phyloP scores from a whole-genome alignment of 2,113 vertebrate species.

The Columba janthina region DNA sequence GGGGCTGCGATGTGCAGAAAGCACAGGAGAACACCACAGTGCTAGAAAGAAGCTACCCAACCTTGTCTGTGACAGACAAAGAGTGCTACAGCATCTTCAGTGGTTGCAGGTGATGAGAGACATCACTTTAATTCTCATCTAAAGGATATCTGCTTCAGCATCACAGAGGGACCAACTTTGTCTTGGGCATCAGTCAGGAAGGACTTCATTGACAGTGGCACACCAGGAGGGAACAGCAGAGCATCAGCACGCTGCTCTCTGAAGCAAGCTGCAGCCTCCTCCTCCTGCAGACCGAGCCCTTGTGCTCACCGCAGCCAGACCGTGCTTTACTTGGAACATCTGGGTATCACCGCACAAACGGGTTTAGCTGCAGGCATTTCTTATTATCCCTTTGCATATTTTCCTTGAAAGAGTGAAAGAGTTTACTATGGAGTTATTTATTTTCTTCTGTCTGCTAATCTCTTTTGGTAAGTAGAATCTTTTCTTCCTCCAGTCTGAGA shows the following conservation, averaged over 20 bases:
- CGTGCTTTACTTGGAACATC: neutral
- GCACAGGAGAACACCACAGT: fast-evolving
- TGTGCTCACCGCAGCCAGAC: neutral
- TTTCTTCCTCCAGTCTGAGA: neutral
- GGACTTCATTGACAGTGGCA: neutral
- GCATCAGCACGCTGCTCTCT: neutral
- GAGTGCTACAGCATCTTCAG: neutral
- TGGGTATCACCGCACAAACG: neutral
- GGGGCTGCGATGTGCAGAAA: neutral
- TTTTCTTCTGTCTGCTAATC: neutral
- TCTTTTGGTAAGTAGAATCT: neutral
- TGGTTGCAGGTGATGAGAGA: neutral
- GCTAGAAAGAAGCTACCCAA: neutral
- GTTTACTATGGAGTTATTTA: neutral
- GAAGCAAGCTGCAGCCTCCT: neutral
- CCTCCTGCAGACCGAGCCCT: neutral
- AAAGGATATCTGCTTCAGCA: neutral
- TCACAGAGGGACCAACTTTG: neutral
- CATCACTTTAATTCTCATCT: neutral
- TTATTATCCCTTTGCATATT: neutral
- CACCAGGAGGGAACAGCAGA: neutral
- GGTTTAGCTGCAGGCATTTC: neutral
- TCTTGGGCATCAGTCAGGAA: neutral
- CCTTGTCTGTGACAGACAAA: neutral
- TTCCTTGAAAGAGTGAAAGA: neutral